Evolutionary conservation across 2,797 vertebrate species (phyloP), one percentile per base, ranked within the genome.

Genomic region (Cyprinella venusta): DNA sequence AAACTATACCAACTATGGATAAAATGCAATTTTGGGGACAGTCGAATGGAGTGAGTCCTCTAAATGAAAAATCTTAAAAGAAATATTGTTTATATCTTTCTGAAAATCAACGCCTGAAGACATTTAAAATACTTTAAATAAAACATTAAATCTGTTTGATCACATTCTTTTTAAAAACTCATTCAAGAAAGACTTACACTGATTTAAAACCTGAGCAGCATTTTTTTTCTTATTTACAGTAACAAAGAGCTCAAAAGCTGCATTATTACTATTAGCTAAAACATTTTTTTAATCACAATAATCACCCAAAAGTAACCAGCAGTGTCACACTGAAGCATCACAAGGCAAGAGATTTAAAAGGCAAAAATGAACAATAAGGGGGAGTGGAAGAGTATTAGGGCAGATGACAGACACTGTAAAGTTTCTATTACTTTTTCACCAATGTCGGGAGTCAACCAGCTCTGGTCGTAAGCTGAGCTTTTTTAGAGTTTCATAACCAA

Each of bases 401-500:
- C 16, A 70, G 71, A 76, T 5, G 15, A 64, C n/a, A 79, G 48
- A 84, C 79, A 33, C 16, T 15, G 52, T 65, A 9, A 18, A 5
- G 26, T 63, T 24, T 50, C 38, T 40, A 24, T 68, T 74, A 52
- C 42, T 78, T 30, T 76, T 88, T 92, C 97, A 99, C 98, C 97
- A 99, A 91, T 99, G 98, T 85, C 98, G 94, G 0, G 98, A 98
- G 87, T 99, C 98, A 85, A 99, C 95, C 90, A 99, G 93, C 93
- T 99, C 98, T 0, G 98, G 97, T 1, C 97, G 93, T 45, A 99
- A 91, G 91, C 98, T 99, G 61, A 99, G 91, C 85, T 96, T 99
- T 93, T 99, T 99, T 50, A 99, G 95, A 0, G 96, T 97, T 90
- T 99, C 98, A 0, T 99, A 99, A 0, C 98, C 98, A 68, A 99